Conservation (phyloP, 2,888 invertebrate genomes). For the Cancer borealis region DNA sequence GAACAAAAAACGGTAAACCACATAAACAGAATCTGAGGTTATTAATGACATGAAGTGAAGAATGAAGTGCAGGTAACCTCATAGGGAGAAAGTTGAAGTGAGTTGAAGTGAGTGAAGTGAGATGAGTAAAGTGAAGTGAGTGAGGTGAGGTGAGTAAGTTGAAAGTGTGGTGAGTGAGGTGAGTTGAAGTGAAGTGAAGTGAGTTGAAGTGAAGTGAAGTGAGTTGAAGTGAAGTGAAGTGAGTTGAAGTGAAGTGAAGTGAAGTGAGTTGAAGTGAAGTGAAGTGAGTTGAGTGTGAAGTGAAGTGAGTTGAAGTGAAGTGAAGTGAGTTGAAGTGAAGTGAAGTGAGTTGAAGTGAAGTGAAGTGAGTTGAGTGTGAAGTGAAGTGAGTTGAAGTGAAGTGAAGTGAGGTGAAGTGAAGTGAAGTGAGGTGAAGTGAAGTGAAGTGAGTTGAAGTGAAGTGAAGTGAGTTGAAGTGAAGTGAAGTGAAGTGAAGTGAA, state of each 20-base stretch:
- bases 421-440: neutral
- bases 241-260: neutral
- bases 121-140: neutral
- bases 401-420: neutral
- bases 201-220: too few relatives aligned
- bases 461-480: neutral
- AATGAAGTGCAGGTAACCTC: too few relatives aligned
- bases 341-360: neutral
- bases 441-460: neutral
- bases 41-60: too few relatives aligned
- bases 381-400: too few relatives aligned
- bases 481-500: neutral
- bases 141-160: too few relatives aligned
- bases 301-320: too few relatives aligned
- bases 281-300: neutral
- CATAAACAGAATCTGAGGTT: too few relatives aligned
- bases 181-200: too few relatives aligned
- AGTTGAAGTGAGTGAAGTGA: too few relatives aligned
- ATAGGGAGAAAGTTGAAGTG: neutral
- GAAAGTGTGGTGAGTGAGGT: neutral
- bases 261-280: neutral
- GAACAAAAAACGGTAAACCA: too few relatives aligned
- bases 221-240: neutral
- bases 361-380: neutral
- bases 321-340: neutral